phyloP scores from a whole-genome alignment of 2,888 invertebrate genomes.

The Frankliniella fusca region DNA sequence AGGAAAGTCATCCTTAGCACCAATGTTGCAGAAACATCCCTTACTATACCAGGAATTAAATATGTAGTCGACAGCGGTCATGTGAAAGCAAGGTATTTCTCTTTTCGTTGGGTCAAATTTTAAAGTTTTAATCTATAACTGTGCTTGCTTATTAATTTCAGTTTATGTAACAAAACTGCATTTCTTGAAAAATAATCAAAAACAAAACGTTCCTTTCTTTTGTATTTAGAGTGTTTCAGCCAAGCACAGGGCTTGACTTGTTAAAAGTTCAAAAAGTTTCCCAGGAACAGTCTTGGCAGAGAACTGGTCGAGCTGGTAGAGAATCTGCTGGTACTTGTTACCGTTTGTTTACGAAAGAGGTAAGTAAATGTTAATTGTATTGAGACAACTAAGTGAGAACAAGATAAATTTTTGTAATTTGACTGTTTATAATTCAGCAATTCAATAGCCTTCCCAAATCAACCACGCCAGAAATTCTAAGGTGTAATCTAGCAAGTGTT shows the following conservation, averaged over 20 bases:
- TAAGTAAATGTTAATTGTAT: slow-evolving; percentile 33
- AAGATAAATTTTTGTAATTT: background rate
- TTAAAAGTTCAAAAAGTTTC: slow-evolving; percentile 77
- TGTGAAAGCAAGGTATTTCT: slow-evolving; percentile 73
- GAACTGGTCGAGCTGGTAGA: slow-evolving; percentile 88
- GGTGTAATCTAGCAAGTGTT: slow-evolving; percentile 67
- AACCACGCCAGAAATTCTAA: slow-evolving; percentile 81
- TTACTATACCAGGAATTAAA: slow-evolving; percentile 69
- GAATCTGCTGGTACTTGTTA: slow-evolving; percentile 82
- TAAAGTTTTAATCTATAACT: background rate
- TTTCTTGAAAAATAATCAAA: too few relatives aligned
- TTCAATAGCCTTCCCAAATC: slow-evolving; percentile 67
- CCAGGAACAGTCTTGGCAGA: slow-evolving; percentile 89
- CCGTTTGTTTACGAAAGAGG: slow-evolving; percentile 71
- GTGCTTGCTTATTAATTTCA: background rate
- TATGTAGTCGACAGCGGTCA: slow-evolving; percentile 89
- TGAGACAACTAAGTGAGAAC: slow-evolving; percentile 18
- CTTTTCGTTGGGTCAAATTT: slow-evolving; percentile 19
- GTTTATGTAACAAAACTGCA: background rate
- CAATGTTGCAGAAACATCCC: slow-evolving; percentile 59
- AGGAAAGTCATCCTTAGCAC: slow-evolving; percentile 57
- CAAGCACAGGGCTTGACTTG: slow-evolving; percentile 75
- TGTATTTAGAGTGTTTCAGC: slow-evolving; percentile 63
- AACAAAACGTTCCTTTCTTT: background rate
- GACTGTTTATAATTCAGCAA: slow-evolving; percentile 48